Evolutionary conservation across 2,888 invertebrate species (phyloP), one percentile per base, ranked within the genome.

Genomic region (Epinotia nisella): DNA sequence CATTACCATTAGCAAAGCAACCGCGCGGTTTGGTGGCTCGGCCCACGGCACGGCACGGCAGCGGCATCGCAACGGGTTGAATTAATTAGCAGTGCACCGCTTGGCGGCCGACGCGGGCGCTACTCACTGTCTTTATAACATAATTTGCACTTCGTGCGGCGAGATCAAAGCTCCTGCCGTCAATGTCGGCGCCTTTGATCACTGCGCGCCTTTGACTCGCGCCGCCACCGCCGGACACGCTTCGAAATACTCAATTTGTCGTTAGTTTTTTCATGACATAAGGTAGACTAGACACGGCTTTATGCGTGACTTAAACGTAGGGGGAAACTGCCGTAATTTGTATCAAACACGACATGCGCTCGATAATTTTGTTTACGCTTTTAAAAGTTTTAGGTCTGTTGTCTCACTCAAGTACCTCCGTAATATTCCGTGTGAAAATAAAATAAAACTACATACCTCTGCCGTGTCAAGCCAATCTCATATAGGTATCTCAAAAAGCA

Each of bases 121-220:
- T 90, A 89, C 90, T 90, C 90, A 88, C 90, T 90, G 92, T 92
- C 92, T 93, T 92, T 93, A 93, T 92, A 93, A 93, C 92, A 93
- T 94, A 94, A 94, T 94, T 94, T 94, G 94, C 94, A 94, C 93
- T 93, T 93, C 89, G 87, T 85, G 92, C 93, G 93, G 93, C 84
- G 84, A 91, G 90, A 93, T 94, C 93, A 94, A 94, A 93, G 93
- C 84, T 80, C 82, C 85, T 87, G 87, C 89, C 87, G 84, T 88
- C 88, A 89, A 85, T 87, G 90, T 88, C 93, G 93, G 94, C 85
- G 85, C 90, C 91, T 94, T 94, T 94, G 93, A 94, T 94, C 93
- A 89, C 85, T 81, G 82, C 85, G 86, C 84, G 90, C 91, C 91
- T 92, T 93, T 93, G 91, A 92, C 82, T 84, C 87, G 86, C 83